Evolutionary conservation across 1,140 invertebrate genomes (phyloP).

Genomic region (Heliconius nattereri): DNA sequence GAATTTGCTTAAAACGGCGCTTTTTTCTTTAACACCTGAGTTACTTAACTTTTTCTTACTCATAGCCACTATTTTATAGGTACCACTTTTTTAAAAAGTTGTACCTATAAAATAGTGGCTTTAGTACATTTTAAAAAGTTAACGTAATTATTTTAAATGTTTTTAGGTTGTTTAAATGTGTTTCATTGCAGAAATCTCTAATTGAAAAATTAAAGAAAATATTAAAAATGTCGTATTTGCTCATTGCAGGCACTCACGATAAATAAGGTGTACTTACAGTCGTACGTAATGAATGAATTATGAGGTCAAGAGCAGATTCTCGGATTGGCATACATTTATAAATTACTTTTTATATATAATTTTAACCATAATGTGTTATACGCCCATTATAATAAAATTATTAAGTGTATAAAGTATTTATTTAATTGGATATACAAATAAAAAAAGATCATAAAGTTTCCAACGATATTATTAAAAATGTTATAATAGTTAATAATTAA

Average conservation of each 20-base stretch:
- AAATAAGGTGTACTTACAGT: constrained; percentile 25
- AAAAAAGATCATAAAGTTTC: background rate
- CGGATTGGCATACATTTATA: constrained; percentile 22
- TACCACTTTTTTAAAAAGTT: background rate
- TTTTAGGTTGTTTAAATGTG: background rate
- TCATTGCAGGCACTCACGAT: constrained; percentile 18
- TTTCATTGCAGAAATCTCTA: background rate
- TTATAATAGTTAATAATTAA: constrained; percentile 28
- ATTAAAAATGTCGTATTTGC: constrained; percentile 26
- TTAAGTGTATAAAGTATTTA: no score
- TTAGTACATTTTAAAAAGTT: background rate
- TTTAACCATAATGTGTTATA: background rate
- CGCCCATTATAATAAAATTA: background rate
- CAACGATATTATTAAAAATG: constrained; percentile 7
- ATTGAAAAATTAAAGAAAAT: constrained; percentile 1
- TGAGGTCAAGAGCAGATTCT: constrained; percentile 26
- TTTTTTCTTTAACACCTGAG: background rate
- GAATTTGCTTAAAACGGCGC: background rate
- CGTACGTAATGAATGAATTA: constrained; percentile 29
- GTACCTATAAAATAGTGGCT: no score
- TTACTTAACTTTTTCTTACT: background rate
- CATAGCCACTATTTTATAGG: background rate
- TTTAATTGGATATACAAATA: background rate
- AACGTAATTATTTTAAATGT: background rate
- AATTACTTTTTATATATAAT: background rate